A percentile compares a stretch with the other conserved stretches of the same genome.
These are phyloP conservation scores for Xanthia icteritia DNA, from an alignment of 2,888 invertebrate genomes.

Conservation along the genomic window DNA sequence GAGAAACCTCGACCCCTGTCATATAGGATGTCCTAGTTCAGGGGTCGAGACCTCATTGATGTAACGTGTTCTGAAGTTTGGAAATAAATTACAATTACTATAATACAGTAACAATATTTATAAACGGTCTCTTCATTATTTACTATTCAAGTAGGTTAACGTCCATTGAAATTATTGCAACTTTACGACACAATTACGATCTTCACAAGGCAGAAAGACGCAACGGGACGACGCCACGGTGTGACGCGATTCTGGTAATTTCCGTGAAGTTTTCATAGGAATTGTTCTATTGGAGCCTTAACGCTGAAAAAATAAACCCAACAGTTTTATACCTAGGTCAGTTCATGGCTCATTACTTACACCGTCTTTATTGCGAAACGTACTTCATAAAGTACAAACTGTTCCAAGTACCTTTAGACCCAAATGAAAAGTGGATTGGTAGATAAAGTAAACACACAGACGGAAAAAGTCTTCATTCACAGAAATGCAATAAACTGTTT, in stretches of 20 bases:
- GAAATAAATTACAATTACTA: too few species aligned
- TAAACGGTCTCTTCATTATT: neutral
- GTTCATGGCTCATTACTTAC: neutral
- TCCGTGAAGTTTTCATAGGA: neutral
- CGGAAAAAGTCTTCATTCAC: slow-evolving; percentile 20
- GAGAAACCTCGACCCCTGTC: too few species aligned
- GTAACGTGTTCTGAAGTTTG: too few species aligned
- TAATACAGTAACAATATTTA: neutral
- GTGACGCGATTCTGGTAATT: neutral
- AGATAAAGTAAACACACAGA: slow-evolving; percentile 4
- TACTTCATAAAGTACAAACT: neutral
- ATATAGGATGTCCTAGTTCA: too few species aligned
- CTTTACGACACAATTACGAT: neutral
- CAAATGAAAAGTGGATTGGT: slow-evolving; percentile 14
- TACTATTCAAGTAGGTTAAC: neutral
- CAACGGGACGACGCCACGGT: neutral
- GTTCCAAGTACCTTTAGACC: neutral
- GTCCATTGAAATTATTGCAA: neutral
- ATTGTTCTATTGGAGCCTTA: neutral
- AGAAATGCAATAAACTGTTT: slow-evolving; percentile 43
- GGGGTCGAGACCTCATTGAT: too few species aligned
- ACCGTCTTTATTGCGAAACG: neutral
- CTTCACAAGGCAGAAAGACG: neutral
- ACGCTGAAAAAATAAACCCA: neutral
- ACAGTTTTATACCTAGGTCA: neutral